These are phyloP conservation scores for Anarrhichthys ocellatus DNA, from an alignment of 2,113 vertebrate species.

Conservation along the genomic window DNA sequence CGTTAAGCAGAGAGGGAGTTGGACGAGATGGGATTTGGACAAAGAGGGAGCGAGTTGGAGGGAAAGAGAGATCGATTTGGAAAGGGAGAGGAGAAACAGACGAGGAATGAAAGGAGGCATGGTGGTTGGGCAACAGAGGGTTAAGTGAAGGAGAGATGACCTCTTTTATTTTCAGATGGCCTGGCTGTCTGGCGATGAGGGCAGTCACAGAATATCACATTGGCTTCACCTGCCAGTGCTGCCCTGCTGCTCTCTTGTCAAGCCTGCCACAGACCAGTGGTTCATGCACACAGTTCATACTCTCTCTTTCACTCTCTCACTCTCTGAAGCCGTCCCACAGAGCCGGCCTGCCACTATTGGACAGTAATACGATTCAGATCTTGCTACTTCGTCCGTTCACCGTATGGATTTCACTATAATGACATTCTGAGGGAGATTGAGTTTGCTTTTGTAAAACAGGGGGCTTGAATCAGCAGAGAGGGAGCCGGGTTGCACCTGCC, in stretches of 20 bases:
- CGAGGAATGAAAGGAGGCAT: conserved; percentile 1
- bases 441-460: conserved; percentile 76
- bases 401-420: conserved; percentile 76
- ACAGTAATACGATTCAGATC: conserved; percentile 77
- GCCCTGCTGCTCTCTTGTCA: conserved; percentile 71
- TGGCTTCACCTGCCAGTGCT: conserved; percentile 71
- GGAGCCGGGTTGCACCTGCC: conserved; percentile 47
- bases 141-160: conserved; percentile 50
- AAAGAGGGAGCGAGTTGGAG: conserved; percentile 12
- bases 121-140: conserved; percentile 9
- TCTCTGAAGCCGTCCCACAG: conserved; percentile 43
- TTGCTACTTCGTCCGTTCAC: conserved; percentile 46
- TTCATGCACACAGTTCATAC: conserved; percentile 41
- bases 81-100: conserved; percentile 19
- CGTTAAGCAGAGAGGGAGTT: conserved; percentile 1
- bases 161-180: conserved; percentile 56
- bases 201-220: conserved; percentile 68
- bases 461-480: conserved; percentile 60
- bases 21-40: conserved; percentile 1
- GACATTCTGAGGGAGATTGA: conserved; percentile 72
- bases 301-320: conserved; percentile 46
- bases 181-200: conserved; percentile 58
- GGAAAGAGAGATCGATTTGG: conserved; percentile 8
- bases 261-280: conserved; percentile 64
- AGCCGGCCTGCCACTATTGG: conserved; percentile 56